Conservation (phyloP, 1,140 invertebrate species). For the Pogonognathellus flavescens region DNA sequence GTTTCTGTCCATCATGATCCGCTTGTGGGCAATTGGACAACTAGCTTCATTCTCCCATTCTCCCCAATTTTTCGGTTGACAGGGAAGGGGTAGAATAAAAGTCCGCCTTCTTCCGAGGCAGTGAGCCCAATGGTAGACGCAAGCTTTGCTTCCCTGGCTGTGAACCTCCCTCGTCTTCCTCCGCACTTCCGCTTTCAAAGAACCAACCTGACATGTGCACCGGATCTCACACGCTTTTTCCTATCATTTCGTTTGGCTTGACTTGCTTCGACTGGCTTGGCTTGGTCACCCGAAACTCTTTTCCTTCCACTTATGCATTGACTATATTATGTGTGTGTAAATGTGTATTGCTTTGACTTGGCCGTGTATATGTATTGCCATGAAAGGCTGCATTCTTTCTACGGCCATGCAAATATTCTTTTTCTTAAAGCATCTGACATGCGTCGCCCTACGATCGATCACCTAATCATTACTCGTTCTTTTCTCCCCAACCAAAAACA, state of each 20-base stretch:
- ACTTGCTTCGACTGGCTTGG: neutral
- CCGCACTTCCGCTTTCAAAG: constrained; percentile 55
- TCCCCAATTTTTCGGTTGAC: constrained; percentile 53
- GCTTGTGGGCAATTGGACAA: constrained; percentile 52
- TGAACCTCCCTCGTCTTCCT: constrained; percentile 51
- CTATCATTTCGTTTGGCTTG: constrained; percentile 1
- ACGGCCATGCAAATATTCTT: constrained; percentile 48
- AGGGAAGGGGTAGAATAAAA: constrained; percentile 49
- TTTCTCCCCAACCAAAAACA: constrained; percentile 32
- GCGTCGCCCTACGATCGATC: constrained; percentile 34
- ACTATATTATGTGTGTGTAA: neutral
- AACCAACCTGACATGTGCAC: constrained; percentile 43
- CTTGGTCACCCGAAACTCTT: constrained; percentile 35
- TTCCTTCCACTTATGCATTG: neutral
- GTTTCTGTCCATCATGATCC: constrained; percentile 49
- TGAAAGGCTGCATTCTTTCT: constrained; percentile 33
- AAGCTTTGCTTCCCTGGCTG: constrained; percentile 25
- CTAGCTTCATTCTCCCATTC: constrained; percentile 47
- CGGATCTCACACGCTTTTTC: constrained; percentile 40
- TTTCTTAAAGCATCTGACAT: constrained; percentile 44
- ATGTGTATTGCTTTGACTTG: neutral
- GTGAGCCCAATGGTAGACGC: constrained; percentile 29
- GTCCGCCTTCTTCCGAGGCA: constrained; percentile 49
- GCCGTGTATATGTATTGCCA: neutral
- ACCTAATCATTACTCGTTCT: constrained; percentile 44